Percentiles rank a stretch among this genome's conserved stretches.
These are phyloP conservation scores for Acipenser oxyrinchus DNA, from an alignment of 2,797 vertebrate species.

Conservation along the genomic window DNA sequence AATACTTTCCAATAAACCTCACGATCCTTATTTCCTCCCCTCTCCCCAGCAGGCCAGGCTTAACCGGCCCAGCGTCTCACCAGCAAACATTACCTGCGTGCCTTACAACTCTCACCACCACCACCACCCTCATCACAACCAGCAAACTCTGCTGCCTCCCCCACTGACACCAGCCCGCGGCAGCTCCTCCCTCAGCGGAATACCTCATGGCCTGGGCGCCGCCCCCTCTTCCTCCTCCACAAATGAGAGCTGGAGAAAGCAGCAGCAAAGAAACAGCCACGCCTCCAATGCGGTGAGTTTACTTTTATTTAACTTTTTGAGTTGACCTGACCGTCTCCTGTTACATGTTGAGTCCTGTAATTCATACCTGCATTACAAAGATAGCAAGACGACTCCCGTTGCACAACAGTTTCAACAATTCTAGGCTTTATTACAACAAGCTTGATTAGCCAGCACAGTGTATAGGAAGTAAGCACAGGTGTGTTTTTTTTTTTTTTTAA, in stretches of 20 bases:
- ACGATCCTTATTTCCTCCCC: too few relatives aligned
- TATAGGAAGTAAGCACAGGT: too few relatives aligned
- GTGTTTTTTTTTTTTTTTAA: not conserved
- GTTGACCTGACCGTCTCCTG: not conserved
- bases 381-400: too few relatives aligned
- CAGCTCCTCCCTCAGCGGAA: not conserved
- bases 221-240: constrained; percentile 56
- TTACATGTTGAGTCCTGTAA: not conserved
- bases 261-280: constrained; percentile 49
- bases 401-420: too few relatives aligned
- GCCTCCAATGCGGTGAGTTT: constrained; percentile 32
- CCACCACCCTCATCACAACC: constrained; percentile 34
- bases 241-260: constrained; percentile 60
- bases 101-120: constrained; percentile 75
- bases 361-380: too few relatives aligned
- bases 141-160: not conserved
- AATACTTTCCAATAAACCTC: too few relatives aligned
- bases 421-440: too few relatives aligned
- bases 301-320: not conserved
- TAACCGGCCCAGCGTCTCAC: constrained; percentile 62
- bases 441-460: not conserved
- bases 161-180: constrained; percentile 36
- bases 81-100: constrained; percentile 82
- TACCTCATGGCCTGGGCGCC: constrained; percentile 54
- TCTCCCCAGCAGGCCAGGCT: constrained; percentile 21